A percentile compares a stretch with the other conserved stretches of the same genome.
Evolutionary conservation across 1,140 invertebrate species (phyloP).

Genomic region (Magallana ariakensis): DNA sequence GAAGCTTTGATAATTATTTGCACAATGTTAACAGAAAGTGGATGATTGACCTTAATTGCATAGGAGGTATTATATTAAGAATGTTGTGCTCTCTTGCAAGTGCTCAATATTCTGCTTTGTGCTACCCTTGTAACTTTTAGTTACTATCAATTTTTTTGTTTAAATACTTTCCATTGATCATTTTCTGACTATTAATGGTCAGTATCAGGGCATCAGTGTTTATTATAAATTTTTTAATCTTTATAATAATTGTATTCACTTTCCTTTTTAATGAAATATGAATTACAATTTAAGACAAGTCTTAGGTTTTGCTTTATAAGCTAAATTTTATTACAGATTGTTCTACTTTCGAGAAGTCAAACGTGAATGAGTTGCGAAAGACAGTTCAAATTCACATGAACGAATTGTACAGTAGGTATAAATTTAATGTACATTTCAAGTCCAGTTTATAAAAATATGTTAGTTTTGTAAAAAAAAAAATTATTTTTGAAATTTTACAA

Average conservation of each 20-base stretch:
- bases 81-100: neutral
- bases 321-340: neutral
- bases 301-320: neutral
- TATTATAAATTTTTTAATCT: neutral
- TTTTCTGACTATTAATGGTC: neutral
- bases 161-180: neutral
- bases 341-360: neutral
- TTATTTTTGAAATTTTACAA: too few species aligned
- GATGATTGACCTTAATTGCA: too few species aligned
- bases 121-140: neutral
- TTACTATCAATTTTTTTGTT: neutral
- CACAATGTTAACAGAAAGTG: too few species aligned
- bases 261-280: neutral
- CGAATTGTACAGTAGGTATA: neutral
- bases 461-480: neutral
- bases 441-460: neutral
- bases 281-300: neutral
- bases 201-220: neutral
- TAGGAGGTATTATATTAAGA: too few species aligned
- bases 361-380: neutral
- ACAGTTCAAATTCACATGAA: neutral
- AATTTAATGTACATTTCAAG: neutral
- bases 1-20: too few species aligned
- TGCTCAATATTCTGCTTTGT: neutral
- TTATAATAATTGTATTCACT: neutral